Evolutionary conservation across 92 coral and sea anemone species (phyloP), one percentile per base, ranked within the genome.

Genomic region (Epizoanthus rinbou): DNA sequence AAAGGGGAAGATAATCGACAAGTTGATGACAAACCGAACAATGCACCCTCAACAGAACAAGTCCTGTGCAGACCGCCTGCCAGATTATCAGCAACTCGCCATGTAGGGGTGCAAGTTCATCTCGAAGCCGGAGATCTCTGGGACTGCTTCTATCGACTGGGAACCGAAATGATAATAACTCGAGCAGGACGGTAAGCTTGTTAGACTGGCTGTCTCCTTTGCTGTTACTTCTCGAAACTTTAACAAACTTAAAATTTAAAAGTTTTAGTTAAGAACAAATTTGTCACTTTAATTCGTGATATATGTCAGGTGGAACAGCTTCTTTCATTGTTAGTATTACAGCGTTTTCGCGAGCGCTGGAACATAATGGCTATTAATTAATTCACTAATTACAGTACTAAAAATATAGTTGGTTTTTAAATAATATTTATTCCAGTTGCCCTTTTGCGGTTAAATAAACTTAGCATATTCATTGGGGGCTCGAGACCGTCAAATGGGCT

Each of bases 131-230:
- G 81, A 72, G 98, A 93, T 84, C 89, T 93, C 69, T 93, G 98
- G 98, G 91, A 93, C 62, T 91, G 98, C 69, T 93, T 93, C 87
- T 93, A 89, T 70, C 91, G 98, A 1, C 92, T 93, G 28, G 98
- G 98, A 7, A 93, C 98, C 67, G 98, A 93, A 68, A 93, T 93
- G 98, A 93, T 91, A 25, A 93, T 93, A 64, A 93, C 98, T 11
- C 86, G 92, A 65, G 92, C 95, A 56, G 98, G 98, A 79, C 90
- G 98, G 98, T 93, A 86, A 88, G 96, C 45, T 4, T 78, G n/a
- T 19, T 23, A 50, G 57, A n/a, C 33, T 58, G 6, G 17, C 8
- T 19, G 62, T 50, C 18, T 50, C n/a, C 5, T 7, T 35, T 39
- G 53, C 21, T 10, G n/a, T 39, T 62, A 39, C 53, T 78, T 0